These are phyloP conservation scores for Chaenodraco wilsoni DNA, from an alignment of 2,797 vertebrate species.

Conservation along the genomic window DNA sequence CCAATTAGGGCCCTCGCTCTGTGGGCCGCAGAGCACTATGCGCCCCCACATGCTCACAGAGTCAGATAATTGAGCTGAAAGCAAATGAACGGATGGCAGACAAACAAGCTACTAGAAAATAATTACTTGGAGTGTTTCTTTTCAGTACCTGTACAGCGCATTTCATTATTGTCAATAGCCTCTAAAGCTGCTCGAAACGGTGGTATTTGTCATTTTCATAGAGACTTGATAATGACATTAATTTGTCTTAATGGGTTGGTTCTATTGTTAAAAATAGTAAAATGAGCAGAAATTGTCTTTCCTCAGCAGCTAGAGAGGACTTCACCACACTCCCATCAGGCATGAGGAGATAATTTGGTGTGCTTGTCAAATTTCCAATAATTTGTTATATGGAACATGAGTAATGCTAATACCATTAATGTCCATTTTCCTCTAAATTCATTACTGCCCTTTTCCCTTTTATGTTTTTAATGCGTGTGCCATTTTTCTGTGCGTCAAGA, in stretches of 20 bases:
- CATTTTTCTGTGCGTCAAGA: constrained; percentile 96
- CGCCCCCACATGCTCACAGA: constrained; percentile 88
- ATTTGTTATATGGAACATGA: constrained; percentile 99
- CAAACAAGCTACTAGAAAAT: constrained; percentile 99
- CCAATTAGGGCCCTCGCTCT: constrained; percentile 99
- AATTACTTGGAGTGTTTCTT: constrained; percentile 99
- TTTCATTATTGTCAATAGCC: constrained; percentile 99
- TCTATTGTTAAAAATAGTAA: constrained; percentile 99
- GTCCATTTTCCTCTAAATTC: constrained; percentile 99
- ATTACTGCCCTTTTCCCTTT: constrained; percentile 99
- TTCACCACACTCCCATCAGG: constrained; percentile 92
- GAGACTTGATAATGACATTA: constrained; percentile 99
- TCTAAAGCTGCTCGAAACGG: constrained; percentile 98
- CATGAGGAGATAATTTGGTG: constrained; percentile 99
- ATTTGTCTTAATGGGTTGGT: constrained; percentile 99
- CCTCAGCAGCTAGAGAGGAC: constrained; percentile 98
- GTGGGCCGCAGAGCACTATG: constrained; percentile 87
- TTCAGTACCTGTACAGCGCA: constrained; percentile 98
- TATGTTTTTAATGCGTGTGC: constrained; percentile 96
- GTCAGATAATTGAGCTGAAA: constrained; percentile 99
- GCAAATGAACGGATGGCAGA: constrained; percentile 99
- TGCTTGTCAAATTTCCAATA: constrained; percentile 99
- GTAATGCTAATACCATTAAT: constrained; percentile 99
- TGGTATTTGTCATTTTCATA: constrained; percentile 99
- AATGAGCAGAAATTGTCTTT: constrained; percentile 99